Base-by-base conservation (phyloP, 2,113 vertebrate species). In the Misgurnus mizolepis region DNA sequence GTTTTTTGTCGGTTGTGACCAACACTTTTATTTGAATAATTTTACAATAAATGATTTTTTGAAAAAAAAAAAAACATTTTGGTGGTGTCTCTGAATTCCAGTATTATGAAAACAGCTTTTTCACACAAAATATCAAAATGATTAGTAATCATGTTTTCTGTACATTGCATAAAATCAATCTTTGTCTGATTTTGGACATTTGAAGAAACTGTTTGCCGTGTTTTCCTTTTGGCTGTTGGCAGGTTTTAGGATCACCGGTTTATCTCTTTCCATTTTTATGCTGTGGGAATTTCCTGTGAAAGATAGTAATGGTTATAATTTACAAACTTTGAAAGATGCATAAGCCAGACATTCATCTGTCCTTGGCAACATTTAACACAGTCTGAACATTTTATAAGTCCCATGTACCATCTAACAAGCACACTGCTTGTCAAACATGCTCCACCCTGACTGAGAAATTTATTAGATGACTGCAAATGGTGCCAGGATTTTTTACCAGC, bases 201-300 rank as follows among this genome's bases (percentile, higher is more conserved):
- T 96, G 87, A 97, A 95, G 93, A 96, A 93, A 84, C 89, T 88
- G 49, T 91, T 95, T 82, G 94, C 87, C 7, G 94, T 85, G 0
- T 93, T 95, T 50, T 82, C 82, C 86, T 91, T 92, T 18, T 75
- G 60, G 0, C 91, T 93, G n/a, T 87, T 89, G 0, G 88, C 39
- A 3, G 95, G 90, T 11, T 83, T 41, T 4, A 85, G 34, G 5
- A 93, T 8, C 15, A 85, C 91, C 18, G 91, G 95, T 86, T 80
- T 92, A 71, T 90, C 92, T 0, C 84, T 90, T 0, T 90, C 90
- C 79, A 97, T 71, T 71, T 94, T 92, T 15, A 98, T 82, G 0
- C 90, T 96, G 90, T 97, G 96, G 86, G 95, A 93, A 75, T 92
- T 95, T 70, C 93, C 97, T 99, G 91, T 80, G 68, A 78, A 8